These are phyloP conservation scores for Channa maculata DNA, from an alignment of 2,113 vertebrate genomes.

Conservation along the genomic window DNA sequence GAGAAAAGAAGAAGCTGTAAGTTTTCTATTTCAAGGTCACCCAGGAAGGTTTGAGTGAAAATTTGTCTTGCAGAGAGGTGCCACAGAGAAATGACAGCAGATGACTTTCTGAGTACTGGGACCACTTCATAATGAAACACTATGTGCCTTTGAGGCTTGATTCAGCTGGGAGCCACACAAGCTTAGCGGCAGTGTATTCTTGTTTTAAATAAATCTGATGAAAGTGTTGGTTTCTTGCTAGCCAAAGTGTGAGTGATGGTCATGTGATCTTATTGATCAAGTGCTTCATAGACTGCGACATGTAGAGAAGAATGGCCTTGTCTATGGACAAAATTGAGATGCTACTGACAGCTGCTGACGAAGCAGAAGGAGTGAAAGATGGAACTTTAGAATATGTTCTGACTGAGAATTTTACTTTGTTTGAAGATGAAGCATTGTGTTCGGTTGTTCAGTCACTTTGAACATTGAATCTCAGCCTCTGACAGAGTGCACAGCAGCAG, in stretches of 20 bases:
- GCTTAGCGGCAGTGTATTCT: constrained; percentile 9
- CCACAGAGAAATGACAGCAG: not conserved
- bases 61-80: constrained; percentile 4
- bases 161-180: constrained; percentile 27
- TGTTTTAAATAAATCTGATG: constrained; percentile 4
- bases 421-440: not conserved
- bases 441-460: not conserved
- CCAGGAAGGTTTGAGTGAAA: constrained; percentile 28
- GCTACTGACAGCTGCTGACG: not conserved
- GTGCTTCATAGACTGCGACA: not conserved
- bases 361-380: not conserved
- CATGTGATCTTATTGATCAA: not conserved
- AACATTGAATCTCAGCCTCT: not conserved
- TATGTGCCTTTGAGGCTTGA: constrained; percentile 21
- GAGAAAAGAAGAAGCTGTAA: constrained; percentile 13
- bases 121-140: constrained; percentile 36
- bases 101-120: constrained; percentile 7
- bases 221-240: not conserved
- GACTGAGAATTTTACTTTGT: not conserved
- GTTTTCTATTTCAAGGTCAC: constrained; percentile 46
- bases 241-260: constrained; percentile 1
- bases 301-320: not conserved
- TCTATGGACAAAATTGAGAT: constrained; percentile 23
- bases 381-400: not conserved
- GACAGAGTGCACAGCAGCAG: not conserved